Conservation (phyloP, 30 jellyfish, hydroid and myxozoan species). For the Rhopilema esculentum region DNA sequence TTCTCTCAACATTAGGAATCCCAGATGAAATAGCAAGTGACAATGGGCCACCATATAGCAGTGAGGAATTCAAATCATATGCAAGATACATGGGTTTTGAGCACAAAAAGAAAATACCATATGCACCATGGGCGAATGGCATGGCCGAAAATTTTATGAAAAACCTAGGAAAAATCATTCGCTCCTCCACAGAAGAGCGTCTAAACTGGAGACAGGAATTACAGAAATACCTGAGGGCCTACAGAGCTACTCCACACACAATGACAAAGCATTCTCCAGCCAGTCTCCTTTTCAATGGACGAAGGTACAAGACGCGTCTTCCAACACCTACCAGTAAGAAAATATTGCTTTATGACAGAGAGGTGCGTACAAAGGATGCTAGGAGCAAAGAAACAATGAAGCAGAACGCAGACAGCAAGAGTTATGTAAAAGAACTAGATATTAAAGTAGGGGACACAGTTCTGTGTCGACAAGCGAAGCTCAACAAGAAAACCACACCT, state of each 20-base stretch:
- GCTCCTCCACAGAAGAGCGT: slow-evolving; percentile 19
- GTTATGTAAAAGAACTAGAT: slow-evolving; percentile 26
- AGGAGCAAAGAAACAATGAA: slow-evolving; percentile 26
- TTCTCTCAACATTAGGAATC: slow-evolving; percentile 30
- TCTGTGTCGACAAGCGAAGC: slow-evolving; percentile 29
- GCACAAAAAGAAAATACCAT: slow-evolving; percentile 14
- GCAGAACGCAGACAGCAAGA: slow-evolving; percentile 18
- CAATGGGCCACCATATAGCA: slow-evolving; percentile 66
- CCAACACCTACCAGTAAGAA: slow-evolving; percentile 14
- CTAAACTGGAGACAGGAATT: slow-evolving; percentile 61
- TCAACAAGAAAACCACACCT: slow-evolving; percentile 17
- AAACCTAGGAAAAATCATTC: slow-evolving; percentile 32
- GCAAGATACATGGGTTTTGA: slow-evolving; percentile 37
- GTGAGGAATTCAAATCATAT: slow-evolving; percentile 8
- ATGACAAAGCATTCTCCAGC: slow-evolving; percentile 28
- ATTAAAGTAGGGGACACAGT: slow-evolving; percentile 14
- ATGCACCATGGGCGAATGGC: slow-evolving; percentile 66
- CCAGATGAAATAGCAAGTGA: slow-evolving; percentile 39
- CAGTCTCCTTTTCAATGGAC: slow-evolving; percentile 44
- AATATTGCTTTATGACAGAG: slow-evolving; percentile 20
- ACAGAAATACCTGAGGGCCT: slow-evolving; percentile 33
- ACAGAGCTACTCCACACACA: slow-evolving; percentile 15
- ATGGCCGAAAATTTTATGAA: slow-evolving; percentile 47
- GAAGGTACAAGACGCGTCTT: slow-evolving; percentile 34
- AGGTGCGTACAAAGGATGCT: slow-evolving; percentile 16